A percentile compares a stretch with the other conserved stretches of the same genome.
These are phyloP conservation scores for Coluber constrictor DNA, from an alignment of 2,797 vertebrate genomes.

Conservation along the genomic window DNA sequence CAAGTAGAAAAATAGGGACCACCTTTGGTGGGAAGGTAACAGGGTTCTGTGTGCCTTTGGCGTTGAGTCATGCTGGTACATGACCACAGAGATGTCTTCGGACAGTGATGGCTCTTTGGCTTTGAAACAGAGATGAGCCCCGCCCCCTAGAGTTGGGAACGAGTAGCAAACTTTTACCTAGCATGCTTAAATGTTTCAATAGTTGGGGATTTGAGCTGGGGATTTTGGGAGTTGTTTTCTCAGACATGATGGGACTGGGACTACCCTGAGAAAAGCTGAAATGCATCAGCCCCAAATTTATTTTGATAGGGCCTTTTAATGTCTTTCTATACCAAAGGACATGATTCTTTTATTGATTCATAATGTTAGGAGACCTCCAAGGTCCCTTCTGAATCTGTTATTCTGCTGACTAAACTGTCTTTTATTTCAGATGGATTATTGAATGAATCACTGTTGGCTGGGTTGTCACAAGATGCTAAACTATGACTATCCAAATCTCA, in stretches of 20 bases:
- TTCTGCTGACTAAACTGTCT: not conserved
- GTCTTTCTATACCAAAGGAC: slow-evolving; percentile 6
- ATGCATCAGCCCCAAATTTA: slow-evolving; percentile 23
- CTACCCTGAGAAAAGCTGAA: not conserved
- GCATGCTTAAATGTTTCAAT: not conserved
- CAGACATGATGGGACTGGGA: not conserved
- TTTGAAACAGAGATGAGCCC: too few species aligned
- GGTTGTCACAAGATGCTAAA: not conserved
- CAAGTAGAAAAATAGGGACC: too few species aligned
- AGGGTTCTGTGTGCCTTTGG: too few species aligned
- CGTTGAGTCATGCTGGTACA: too few species aligned
- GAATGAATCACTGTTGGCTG: not conserved
- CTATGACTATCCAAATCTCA: not conserved
- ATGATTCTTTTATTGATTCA: not conserved
- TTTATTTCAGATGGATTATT: not conserved
- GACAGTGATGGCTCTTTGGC: too few species aligned
- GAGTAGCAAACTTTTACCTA: too few species aligned
- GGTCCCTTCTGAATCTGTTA: not conserved
- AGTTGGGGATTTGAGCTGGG: not conserved
- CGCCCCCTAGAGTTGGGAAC: too few species aligned
- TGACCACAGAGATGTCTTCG: too few species aligned
- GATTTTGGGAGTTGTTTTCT: not conserved
- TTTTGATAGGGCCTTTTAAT: slow-evolving; percentile 48
- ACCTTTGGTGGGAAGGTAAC: too few species aligned
- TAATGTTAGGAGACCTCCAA: not conserved